Base-by-base conservation (phyloP, 2,797 vertebrate genomes). In the Anabacerthia variegaticeps region DNA sequence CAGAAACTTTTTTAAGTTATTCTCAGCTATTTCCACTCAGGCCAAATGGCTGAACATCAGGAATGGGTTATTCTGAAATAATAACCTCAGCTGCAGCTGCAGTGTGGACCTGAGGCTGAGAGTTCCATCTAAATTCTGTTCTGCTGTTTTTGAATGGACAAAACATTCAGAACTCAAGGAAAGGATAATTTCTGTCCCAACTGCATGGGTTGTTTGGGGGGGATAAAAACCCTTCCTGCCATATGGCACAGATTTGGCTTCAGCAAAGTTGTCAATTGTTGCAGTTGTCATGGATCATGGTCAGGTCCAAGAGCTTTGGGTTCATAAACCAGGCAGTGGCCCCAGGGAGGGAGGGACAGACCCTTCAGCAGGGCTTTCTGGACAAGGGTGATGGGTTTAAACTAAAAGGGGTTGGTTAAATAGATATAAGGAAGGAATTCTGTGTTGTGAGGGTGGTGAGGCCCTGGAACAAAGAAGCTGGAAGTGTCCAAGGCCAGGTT, bases 231-330 rank as follows among this genome's bases (percentile, higher is more conserved):
- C 62, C 41, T 44, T 72, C 66, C 73, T 78, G 73, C 77, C 52
- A 4, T 17, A 26, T 68, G 67, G 32, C 55, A 26, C 0, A 2
- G 27, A 0, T 49, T 16, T 48, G 68, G 56, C 61, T 44, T 44
- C 73, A 24, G 3, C 23, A 39, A 14, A 55, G 46, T 71, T 88
- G 69, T 37, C 30, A 44, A 24, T 58, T 43, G 39, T 61, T 28
- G 4, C 2, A 1, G 10, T 5, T 8, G 32, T 51, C 65, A 0
- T 15, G 21, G 24, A 32, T 48, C 23, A 1, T 0, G 1, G 9
- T 22, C 54, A 10, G 62, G 14, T 41, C 41, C 24, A 13, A 11
- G 59, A 52, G 58, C 3, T 49, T 6, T 48, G 74, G 61, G 28
- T 56, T 81, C 24, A 17, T 39, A 61, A 46, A 46, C 26, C 71